Base-by-base conservation (phyloP, 2,888 invertebrate genomes). In the Zygogramma bicolorata region DNA sequence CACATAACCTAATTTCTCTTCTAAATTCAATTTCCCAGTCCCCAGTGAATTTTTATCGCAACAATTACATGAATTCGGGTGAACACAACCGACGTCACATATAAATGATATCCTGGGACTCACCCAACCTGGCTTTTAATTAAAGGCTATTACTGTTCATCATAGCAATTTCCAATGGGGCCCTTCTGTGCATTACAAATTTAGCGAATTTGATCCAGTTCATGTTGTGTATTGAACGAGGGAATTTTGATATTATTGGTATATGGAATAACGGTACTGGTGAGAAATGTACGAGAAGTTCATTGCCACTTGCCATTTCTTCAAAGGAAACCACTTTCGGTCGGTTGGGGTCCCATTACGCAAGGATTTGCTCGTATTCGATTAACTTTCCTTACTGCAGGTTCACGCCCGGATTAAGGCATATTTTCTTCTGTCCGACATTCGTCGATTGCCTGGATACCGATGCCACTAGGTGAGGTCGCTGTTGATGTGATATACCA, bases 111-210 rank as follows among this genome's bases (percentile, higher is more conserved):
- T 20, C 72, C 31, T 34, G 72, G 72, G 72, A 72, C 59, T 72
- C 27, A 53, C 27, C 60, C 22, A 65, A 69, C 59, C 68, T 72
- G 68, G 65, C 72, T 53, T 68, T 68, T 72, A 72, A 68, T 72
- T 69, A 65, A 72, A 72, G 65, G 72, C 72, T 65, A 72, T 72
- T 65, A 72, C 65, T 72, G 68, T 72, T 72, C 72, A 72, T 65
- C 72, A 66, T 57, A 53, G 57, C 57, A 72, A 57, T 69, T 72
- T 61, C 68, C 68, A 69, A 25, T 34, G 38, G 65, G 69, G 61
- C 57, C 65, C 65, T 65, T 72, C 65, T 57, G 68, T 66, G 65
- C 65, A 65, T 61, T 65, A 68, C 68, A 65, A 72, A 72, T 72
- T 60, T 53, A 59, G 68, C 68, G 57, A 65, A 72, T 72, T 72